Percentiles rank a stretch among this genome's conserved stretches.
These are phyloP conservation scores for Lerema accius DNA, from an alignment of 1,140 invertebrate genomes.

Conservation along the genomic window DNA sequence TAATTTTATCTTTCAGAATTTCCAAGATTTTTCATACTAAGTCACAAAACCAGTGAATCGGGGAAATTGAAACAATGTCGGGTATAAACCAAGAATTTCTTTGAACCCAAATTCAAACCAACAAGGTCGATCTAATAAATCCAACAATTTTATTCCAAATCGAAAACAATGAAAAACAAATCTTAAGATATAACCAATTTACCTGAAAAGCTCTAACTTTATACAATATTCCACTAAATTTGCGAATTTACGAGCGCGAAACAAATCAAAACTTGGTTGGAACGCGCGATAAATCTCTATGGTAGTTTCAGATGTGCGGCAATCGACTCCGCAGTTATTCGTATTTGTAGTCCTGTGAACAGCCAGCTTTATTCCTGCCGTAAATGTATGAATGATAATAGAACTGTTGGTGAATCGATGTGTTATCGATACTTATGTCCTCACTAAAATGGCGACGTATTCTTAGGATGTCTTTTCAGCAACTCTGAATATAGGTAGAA, in stretches of 20 bases:
- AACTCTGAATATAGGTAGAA: no score
- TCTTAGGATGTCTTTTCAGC: no score
- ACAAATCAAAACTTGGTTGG: slow-evolving; percentile 15
- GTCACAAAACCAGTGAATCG: background rate
- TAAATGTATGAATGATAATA: background rate
- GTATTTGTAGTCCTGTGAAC: slow-evolving; percentile 3
- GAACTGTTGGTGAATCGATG: background rate
- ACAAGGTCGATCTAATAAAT: slow-evolving; percentile 13
- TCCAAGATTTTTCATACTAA: background rate
- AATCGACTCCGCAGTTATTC: slow-evolving; percentile 12
- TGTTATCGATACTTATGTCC: no score
- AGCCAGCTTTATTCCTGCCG: background rate
- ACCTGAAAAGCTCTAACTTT: slow-evolving; percentile 18
- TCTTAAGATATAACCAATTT: slow-evolving; percentile 27
- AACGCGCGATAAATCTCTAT: slow-evolving; percentile 15
- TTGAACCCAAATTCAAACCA: slow-evolving; percentile 19
- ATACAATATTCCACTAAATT: slow-evolving; percentile 19
- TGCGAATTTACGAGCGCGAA: slow-evolving; percentile 15
- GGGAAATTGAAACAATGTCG: background rate
- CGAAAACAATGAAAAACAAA: slow-evolving; percentile 29
- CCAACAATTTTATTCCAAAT: slow-evolving; percentile 28
- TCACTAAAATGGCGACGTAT: no score
- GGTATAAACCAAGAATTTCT: slow-evolving; percentile 9
- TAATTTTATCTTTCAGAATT: no score
- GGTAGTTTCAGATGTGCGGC: background rate